Conservation (phyloP, 2,888 invertebrate species). For the Beris chalybata region DNA sequence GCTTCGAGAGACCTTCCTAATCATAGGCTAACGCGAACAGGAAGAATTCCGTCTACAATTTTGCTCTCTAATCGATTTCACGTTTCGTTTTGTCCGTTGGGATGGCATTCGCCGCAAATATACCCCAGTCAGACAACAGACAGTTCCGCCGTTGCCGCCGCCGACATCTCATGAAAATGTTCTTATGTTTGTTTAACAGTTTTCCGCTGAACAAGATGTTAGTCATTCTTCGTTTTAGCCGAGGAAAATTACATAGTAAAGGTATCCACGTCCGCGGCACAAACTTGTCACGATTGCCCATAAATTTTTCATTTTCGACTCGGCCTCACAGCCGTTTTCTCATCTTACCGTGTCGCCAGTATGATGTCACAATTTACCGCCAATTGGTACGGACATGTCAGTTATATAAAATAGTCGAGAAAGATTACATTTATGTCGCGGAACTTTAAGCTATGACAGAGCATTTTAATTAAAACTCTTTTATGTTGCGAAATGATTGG, state of each 20-base stretch:
- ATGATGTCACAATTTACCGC: slow-evolving; percentile 30
- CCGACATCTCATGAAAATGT: slow-evolving; percentile 29
- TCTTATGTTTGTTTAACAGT: slow-evolving; percentile 36
- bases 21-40: slow-evolving; percentile 28
- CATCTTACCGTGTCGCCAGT: slow-evolving; percentile 28
- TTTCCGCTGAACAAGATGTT: slow-evolving; percentile 36
- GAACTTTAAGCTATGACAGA: too few relatives aligned
- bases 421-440: background rate
- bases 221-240: slow-evolving; percentile 35
- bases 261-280: slow-evolving; percentile 34
- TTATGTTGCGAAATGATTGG: too few relatives aligned
- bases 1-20: slow-evolving; percentile 10
- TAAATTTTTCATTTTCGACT: slow-evolving; percentile 40
- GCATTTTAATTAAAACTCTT: too few relatives aligned
- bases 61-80: slow-evolving; percentile 32
- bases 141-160: slow-evolving; percentile 9
- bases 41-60: slow-evolving; percentile 28
- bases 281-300: slow-evolving; percentile 45
- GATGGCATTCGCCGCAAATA: background rate
- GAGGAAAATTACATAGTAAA: slow-evolving; percentile 44
- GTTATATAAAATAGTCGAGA: background rate
- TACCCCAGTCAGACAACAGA: too few relatives aligned
- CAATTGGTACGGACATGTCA: slow-evolving; percentile 12
- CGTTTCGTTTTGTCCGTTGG: slow-evolving; percentile 18
- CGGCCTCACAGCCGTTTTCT: slow-evolving; percentile 27